A percentile compares a stretch with the other conserved stretches of the same genome.
Conservation (phyloP, 2,888 invertebrate genomes). For the Netelia inedita region DNA sequence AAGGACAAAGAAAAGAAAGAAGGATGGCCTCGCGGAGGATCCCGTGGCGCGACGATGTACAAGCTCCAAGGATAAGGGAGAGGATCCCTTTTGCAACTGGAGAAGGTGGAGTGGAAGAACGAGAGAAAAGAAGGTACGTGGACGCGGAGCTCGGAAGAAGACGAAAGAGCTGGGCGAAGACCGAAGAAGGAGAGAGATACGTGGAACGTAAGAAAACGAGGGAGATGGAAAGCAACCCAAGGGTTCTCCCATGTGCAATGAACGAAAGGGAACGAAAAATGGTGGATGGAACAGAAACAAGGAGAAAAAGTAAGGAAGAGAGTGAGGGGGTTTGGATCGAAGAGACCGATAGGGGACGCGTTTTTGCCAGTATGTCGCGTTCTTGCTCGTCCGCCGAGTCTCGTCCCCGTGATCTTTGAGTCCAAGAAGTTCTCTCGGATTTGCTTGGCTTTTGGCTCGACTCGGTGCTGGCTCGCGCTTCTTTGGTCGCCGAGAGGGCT, state of each 20-base stretch:
- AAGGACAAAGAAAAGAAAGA: constrained; percentile 67
- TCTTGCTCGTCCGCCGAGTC: constrained; percentile 29
- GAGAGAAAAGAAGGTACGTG: constrained; percentile 49
- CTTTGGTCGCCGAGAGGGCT: constrained; percentile 54
- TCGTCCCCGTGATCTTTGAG: constrained; percentile 59
- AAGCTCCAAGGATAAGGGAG: constrained; percentile 63
- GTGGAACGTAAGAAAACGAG: constrained; percentile 65
- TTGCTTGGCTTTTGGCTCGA: constrained; percentile 68
- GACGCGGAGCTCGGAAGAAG: constrained; percentile 60
- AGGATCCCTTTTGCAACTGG: constrained; percentile 59
- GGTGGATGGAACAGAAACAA: constrained; percentile 1
- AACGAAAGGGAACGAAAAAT: constrained; percentile 37
- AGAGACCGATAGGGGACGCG: constrained; percentile 63
- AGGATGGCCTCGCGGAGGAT: constrained; percentile 58
- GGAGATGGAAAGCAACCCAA: constrained; percentile 59
- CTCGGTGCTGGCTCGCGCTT: constrained; percentile 67
- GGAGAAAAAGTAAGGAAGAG: no score
- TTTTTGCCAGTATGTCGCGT: constrained; percentile 66
- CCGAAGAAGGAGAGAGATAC: constrained; percentile 43
- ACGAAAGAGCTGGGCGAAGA: constrained; percentile 47
- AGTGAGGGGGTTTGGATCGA: constrained; percentile 15
- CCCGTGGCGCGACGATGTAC: constrained; percentile 66
- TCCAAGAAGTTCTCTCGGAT: constrained; percentile 37
- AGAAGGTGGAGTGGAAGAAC: constrained; percentile 50
- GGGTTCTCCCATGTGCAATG: constrained; percentile 9